Evolutionary conservation across 2,888 invertebrate species (phyloP), one percentile per base, ranked within the genome.

Genomic region (Apamea epomidion): DNA sequence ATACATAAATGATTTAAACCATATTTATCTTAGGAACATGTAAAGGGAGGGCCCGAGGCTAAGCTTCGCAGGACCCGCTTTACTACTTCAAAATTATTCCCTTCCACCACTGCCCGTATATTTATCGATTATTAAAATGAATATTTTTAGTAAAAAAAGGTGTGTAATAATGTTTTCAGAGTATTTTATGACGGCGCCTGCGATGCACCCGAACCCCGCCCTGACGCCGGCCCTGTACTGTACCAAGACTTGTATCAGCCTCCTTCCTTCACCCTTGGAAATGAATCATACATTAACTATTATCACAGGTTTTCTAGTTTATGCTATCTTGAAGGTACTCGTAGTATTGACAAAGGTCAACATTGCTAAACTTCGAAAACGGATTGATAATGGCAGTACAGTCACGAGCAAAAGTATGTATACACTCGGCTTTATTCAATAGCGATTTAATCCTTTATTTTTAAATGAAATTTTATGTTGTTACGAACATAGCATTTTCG

Each of bases 41-140:
- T 74, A 78, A 85, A 78, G 64, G 84, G 87, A 58, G 51, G 86
- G 67, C 80, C 83, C 12, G 74, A 42, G 83, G 80, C 86, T 29
- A 45, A 48, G 54, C 76, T 37, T 65, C 64, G 45, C 12, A 65
- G 29, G 58, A 62, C 18, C 14, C 2, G 14, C 25, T 80, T 73
- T 77, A 78, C 42, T 76, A 18, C 69, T 80, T 78, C 16, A 83
- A 80, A 86, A 78, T 76, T 37, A 78, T 85, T 78, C 48, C 80
- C 68, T 76, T 67, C 80, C 65, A 72, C 25, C n/a, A 29, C 65
- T 45, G 69, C 42, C 58, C 42, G 16, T 48, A 42, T 64, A 86
- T 83, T 42, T 68, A 80, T 42, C 25, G n/a, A 58, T n/a, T 51
- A 83, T 83, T 73, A 77, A 86, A 80, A 80, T 42, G 2, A 69